Evolutionary conservation across 2,797 vertebrate genomes (phyloP).

Genomic region (Zalophus californianus): DNA sequence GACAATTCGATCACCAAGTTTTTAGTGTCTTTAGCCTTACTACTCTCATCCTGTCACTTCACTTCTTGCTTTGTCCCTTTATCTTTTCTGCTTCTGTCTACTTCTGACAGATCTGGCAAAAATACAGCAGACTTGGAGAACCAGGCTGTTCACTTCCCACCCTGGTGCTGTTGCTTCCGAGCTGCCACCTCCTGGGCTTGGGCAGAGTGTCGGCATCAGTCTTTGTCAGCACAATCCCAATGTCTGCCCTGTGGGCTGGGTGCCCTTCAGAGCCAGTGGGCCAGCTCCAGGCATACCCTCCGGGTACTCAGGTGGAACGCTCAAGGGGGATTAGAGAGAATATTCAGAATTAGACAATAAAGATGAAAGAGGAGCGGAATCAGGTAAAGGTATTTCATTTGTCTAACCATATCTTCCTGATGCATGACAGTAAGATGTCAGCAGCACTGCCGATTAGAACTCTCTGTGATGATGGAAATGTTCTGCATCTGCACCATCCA

Average conservation of each 20-base stretch:
- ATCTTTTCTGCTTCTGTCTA: not conserved
- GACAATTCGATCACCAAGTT: not conserved
- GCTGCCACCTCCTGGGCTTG: not conserved
- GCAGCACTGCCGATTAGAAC: not conserved
- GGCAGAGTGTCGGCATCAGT: not conserved
- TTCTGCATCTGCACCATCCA: not conserved
- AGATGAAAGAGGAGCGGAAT: slow-evolving; percentile 12
- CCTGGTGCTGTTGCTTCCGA: not conserved
- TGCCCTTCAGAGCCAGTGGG: not conserved
- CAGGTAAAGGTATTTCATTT: not conserved
- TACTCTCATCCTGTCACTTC: not conserved
- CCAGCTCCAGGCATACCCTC: not conserved
- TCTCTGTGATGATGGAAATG: not conserved
- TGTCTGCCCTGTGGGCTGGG: not conserved
- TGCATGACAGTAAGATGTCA: not conserved
- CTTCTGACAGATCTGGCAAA: slow-evolving; percentile 5
- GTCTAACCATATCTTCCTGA: not conserved
- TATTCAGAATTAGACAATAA: slow-evolving; percentile 11
- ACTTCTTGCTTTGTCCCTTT: slow-evolving; percentile 17
- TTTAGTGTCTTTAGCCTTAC: not conserved
- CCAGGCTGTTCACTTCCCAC: not conserved
- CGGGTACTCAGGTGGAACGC: not conserved
- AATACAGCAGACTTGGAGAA: slow-evolving; percentile 23
- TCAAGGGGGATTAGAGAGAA: not conserved
- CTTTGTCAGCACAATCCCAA: slow-evolving; percentile 35